Percentiles rank a stretch among this genome's conserved stretches.
Conservation (phyloP, 2,797 vertebrate genomes). For the Syndactyla subalaris region DNA sequence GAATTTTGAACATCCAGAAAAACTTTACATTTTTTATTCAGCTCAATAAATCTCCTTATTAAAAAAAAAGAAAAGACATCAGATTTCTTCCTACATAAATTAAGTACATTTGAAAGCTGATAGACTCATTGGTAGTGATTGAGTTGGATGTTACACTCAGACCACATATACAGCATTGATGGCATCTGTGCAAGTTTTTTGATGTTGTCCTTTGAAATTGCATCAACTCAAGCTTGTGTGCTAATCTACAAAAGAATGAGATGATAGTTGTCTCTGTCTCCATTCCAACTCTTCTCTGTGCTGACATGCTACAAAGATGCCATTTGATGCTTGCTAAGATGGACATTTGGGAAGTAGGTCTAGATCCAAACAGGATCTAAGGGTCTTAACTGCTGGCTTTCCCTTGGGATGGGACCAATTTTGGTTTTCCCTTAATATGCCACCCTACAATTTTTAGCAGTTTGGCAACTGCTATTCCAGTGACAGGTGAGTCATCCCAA, state of each 20-base stretch:
- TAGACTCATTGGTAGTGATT: background rate
- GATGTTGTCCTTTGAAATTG: background rate
- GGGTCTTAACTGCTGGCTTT: background rate
- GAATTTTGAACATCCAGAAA: slow-evolving; percentile 30
- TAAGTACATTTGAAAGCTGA: slow-evolving; percentile 30
- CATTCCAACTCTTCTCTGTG: background rate
- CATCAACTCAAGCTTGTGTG: background rate
- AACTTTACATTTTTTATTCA: background rate
- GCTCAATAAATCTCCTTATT: background rate
- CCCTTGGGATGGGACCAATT: background rate
- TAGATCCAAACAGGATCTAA: background rate
- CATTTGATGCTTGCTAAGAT: background rate
- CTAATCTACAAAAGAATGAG: slow-evolving; percentile 22
- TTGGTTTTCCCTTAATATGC: background rate
- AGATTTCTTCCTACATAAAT: background rate
- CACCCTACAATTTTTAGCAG: background rate
- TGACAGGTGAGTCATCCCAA: slow-evolving; percentile 25
- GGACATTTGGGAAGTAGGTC: background rate
- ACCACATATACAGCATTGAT: background rate
- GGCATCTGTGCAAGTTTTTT: slow-evolving; percentile 15
- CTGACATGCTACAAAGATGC: slow-evolving; percentile 24
- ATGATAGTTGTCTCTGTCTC: background rate
- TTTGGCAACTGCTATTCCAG: background rate
- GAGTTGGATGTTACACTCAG: background rate
- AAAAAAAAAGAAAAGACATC: background rate